Evolutionary conservation across 2,888 invertebrate genomes (phyloP).

Genomic region (Bibio marci): DNA sequence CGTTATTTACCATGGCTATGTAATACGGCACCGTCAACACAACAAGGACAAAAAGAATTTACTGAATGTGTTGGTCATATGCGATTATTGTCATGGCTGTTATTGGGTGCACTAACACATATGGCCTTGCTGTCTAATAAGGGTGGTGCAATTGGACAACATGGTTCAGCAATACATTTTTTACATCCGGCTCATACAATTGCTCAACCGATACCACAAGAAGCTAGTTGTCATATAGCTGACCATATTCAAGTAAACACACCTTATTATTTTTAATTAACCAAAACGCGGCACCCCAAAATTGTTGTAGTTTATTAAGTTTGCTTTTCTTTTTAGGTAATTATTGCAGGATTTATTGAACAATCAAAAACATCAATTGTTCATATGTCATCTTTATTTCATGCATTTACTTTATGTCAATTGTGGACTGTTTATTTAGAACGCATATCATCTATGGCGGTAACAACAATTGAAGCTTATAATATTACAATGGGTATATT

Average conservation of each 20-base stretch:
- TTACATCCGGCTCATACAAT: constrained; percentile 26
- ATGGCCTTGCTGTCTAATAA: constrained; percentile 40
- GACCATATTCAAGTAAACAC: constrained; percentile 75
- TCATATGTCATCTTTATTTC: constrained; percentile 92
- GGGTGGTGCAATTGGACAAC: constrained; percentile 13
- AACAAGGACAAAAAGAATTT: constrained; percentile 82
- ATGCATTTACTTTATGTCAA: constrained; percentile 95
- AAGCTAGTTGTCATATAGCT: constrained; percentile 89
- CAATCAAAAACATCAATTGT: constrained; percentile 80
- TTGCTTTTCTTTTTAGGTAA: constrained; percentile 21
- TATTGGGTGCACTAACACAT: constrained; percentile 87
- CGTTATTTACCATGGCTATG: constrained; percentile 83
- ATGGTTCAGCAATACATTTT: constrained; percentile 13
- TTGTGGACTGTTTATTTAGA: constrained; percentile 98
- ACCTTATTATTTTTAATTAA: too few species aligned
- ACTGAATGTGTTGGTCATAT: constrained; percentile 91
- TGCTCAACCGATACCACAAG: constrained; percentile 82
- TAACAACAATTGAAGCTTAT: constrained; percentile 52
- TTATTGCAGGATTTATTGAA: constrained; percentile 93
- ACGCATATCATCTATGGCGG: constrained; percentile 51
- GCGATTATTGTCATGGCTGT: constrained; percentile 85
- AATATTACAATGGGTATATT: constrained; percentile 63
- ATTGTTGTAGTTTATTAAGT: background rate
- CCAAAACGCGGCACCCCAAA: background rate
- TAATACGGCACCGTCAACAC: constrained; percentile 58